phyloP scores from a whole-genome alignment of 2,888 invertebrate species.

The Tipula unca region DNA sequence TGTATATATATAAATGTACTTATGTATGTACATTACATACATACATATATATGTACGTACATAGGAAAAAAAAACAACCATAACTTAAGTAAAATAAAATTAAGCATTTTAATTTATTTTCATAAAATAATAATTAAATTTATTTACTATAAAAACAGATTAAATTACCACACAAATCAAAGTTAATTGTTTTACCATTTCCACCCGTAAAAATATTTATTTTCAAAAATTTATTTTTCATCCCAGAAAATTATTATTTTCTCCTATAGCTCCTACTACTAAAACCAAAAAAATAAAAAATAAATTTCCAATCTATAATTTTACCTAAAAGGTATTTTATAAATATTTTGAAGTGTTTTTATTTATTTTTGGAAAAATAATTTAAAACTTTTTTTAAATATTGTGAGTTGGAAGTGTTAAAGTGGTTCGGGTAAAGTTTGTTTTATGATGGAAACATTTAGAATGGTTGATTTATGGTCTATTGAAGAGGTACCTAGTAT shows the following conservation, averaged over 20 bases:
- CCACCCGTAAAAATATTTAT: neutral
- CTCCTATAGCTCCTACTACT: neutral
- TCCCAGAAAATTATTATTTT: neutral
- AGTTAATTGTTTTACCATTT: constrained; percentile 14
- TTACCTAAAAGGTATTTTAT: neutral
- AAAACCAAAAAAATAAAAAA: neutral
- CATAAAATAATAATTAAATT: neutral
- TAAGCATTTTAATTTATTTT: neutral
- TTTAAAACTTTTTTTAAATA: neutral
- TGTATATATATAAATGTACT: too few species aligned
- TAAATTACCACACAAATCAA: constrained; percentile 14
- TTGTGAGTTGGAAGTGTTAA: neutral
- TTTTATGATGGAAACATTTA: neutral
- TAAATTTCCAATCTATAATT: neutral
- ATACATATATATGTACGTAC: too few species aligned
- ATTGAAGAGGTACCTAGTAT: neutral
- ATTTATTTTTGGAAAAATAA: neutral
- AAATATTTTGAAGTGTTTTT: neutral
- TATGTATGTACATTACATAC: too few species aligned
- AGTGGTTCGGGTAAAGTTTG: neutral
- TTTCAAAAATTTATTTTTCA: neutral
- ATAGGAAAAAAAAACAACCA: neutral
- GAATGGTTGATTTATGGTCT: neutral
- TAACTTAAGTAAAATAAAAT: neutral
- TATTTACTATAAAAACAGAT: neutral